A percentile compares a stretch with the other conserved stretches of the same genome.
phyloP scores from a whole-genome alignment of 2,797 vertebrate genomes.

The Pipistrellus pipistrellus region DNA sequence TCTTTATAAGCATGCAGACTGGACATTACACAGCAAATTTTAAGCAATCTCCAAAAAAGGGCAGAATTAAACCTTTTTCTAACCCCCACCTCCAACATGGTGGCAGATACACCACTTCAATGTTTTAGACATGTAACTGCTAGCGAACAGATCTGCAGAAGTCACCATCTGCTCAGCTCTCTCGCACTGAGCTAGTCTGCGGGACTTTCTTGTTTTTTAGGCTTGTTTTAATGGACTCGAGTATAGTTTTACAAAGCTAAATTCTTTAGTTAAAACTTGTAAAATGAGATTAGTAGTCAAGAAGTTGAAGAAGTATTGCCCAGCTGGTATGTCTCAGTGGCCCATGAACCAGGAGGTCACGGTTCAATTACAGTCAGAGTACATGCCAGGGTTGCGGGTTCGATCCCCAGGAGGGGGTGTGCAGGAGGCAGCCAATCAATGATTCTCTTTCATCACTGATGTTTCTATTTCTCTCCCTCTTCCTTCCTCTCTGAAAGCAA shows the following conservation, averaged over 20 bases:
- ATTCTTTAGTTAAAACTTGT: background rate
- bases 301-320: background rate
- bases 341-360: background rate
- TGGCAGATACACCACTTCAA: background rate
- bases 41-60: background rate
- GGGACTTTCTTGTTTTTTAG: background rate
- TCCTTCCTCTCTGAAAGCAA: background rate
- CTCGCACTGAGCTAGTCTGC: background rate
- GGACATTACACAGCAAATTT: background rate
- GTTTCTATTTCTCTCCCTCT: background rate
- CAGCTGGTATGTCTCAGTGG: background rate
- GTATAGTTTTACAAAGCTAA: conserved; percentile 20
- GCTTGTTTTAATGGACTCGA: background rate
- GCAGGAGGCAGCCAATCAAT: background rate
- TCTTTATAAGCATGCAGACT: background rate
- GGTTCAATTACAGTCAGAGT: background rate
- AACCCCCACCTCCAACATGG: background rate
- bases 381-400: background rate
- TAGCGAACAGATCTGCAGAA: background rate
- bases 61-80: background rate
- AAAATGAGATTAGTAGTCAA: background rate
- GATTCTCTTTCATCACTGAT: background rate
- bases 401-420: background rate
- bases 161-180: background rate
- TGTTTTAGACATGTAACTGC: background rate